Base-by-base conservation (phyloP, 2,888 invertebrate species). In the Stictocephala bisonia region DNA sequence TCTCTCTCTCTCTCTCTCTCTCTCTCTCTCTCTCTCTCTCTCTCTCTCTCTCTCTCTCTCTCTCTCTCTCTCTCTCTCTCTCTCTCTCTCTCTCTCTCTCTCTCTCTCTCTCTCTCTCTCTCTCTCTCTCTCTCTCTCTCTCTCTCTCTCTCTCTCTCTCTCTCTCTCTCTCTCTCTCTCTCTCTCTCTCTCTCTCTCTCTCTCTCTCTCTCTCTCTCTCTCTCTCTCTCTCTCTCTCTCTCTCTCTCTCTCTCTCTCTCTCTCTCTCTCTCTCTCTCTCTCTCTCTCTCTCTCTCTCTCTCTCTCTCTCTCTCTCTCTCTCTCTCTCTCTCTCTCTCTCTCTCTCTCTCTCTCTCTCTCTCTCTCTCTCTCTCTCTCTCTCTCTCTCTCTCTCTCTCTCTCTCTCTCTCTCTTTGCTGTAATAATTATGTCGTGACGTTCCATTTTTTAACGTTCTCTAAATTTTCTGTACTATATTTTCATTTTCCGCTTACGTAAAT, bases 91-190 rank as follows among this genome's bases (percentile, higher is more conserved):
- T 35, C 35, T 35, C 35, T 35, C 35, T 35, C 35, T 35, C 35
- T 35, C 35, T 35, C 35, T 35, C 35, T 35, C 35, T 35, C 35
- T 35, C 35, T 35, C 35, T 35, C 35, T 35, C 35, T 35, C 35
- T 35, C 35, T 35, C 35, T 35, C 35, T 35, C 35, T 35, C 35
- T 35, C 35, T 35, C 35, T 35, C 35, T 35, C 35, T 35, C 35
- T 35, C 35, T 35, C 35, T 35, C 35, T 35, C 35, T 35, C 35
- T 35, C 35, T 35, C 35, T 35, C 35, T 35, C 35, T 35, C 35
- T 35, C 35, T 73, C 26, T 18, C 15, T 64, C n/a, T 64, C 13
- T 44, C 44, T 44, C 44, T 44, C 44, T 44, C 44, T 44, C 44
- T 44, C 44, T 44, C 44, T 44, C 44, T 44, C 44, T 44, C 44